Evolutionary conservation across 2,113 vertebrate species (phyloP).

Genomic region (Madoqua kirkii): DNA sequence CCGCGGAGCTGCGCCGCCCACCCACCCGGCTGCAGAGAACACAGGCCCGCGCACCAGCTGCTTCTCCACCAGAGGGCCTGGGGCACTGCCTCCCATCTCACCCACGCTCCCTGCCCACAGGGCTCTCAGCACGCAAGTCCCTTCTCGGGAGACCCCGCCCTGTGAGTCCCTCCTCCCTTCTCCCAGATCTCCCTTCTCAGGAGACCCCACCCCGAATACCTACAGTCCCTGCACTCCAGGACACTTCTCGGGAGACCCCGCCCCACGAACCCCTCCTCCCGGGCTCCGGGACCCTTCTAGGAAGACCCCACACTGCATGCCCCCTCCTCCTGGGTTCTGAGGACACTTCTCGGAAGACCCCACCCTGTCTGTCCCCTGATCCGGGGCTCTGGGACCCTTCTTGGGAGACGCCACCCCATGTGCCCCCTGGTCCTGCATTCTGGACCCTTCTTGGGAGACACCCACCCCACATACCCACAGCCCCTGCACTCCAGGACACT

Average conservation of each 20-base stretch:
- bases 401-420: fast-evolving
- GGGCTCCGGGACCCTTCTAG: too few relatives aligned
- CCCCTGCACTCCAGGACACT: not conserved
- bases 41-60: fast-evolving
- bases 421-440: not conserved
- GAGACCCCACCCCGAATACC: not conserved
- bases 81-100: too few relatives aligned
- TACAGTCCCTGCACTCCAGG: too few relatives aligned
- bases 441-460: not conserved
- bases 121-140: fast-evolving
- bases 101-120: fast-evolving
- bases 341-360: not conserved
- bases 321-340: not conserved
- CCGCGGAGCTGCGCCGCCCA: fast-evolving
- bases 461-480: not conserved
- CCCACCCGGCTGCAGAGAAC: not conserved
- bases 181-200: not conserved
- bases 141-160: not conserved
- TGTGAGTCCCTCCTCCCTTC: too few relatives aligned
- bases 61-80: fast-evolving
- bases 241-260: not conserved
- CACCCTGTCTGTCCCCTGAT: fast-evolving
- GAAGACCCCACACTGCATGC: fast-evolving
- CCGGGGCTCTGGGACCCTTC: not conserved
- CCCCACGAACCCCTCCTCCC: fast-evolving